Conservation (phyloP, 2,113 vertebrate genomes). For the Melanerpes formicivorus region DNA sequence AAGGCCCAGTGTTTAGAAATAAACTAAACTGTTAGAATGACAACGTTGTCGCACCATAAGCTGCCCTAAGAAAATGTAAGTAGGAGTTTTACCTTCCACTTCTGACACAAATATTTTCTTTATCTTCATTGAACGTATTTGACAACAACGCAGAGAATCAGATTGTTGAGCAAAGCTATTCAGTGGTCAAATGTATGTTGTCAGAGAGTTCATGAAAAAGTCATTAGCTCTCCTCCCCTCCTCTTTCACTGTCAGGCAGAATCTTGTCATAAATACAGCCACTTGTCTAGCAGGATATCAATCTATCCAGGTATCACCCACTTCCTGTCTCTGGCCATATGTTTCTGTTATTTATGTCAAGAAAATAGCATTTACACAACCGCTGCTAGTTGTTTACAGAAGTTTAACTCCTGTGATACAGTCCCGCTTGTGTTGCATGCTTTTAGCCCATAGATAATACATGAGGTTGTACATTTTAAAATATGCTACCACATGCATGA, state of each 20-base stretch:
- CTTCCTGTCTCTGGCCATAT: constrained; percentile 88
- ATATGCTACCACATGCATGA: constrained; percentile 85
- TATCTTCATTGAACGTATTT: not conserved
- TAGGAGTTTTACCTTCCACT: not conserved
- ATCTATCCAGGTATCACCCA: constrained; percentile 82
- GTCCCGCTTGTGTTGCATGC: constrained; percentile 80
- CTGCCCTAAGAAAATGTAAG: not conserved
- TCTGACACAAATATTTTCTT: constrained; percentile 42
- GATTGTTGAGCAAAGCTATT: constrained; percentile 67
- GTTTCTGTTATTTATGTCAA: constrained; percentile 90
- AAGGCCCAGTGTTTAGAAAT: not conserved
- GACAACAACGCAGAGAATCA: constrained; percentile 41
- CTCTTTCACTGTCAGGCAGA: constrained; percentile 79
- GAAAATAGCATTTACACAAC: constrained; percentile 87
- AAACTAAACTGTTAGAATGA: not conserved
- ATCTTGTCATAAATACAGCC: constrained; percentile 80
- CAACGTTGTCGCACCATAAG: not conserved
- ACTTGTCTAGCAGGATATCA: constrained; percentile 76
- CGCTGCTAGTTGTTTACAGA: constrained; percentile 86
- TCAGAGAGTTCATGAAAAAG: constrained; percentile 82
- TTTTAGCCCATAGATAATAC: constrained; percentile 86
- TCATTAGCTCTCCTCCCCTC: constrained; percentile 74
- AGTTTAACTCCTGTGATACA: constrained; percentile 84
- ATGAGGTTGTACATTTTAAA: constrained; percentile 80
- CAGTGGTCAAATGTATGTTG: constrained; percentile 72